These are phyloP conservation scores for Chionis minor DNA, from an alignment of 2,113 vertebrate genomes.

Conservation along the genomic window DNA sequence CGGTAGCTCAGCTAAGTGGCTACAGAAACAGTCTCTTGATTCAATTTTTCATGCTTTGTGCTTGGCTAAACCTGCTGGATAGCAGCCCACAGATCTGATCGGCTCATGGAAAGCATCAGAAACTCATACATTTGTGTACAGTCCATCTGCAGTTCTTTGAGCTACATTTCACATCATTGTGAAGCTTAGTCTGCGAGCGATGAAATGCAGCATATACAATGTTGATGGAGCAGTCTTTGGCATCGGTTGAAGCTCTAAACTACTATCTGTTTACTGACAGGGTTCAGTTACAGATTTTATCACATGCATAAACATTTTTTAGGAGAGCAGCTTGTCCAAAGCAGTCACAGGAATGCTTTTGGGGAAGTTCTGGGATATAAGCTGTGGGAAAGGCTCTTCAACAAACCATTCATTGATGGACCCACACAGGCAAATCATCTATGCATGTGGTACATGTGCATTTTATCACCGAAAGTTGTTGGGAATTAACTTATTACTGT, in stretches of 20 bases:
- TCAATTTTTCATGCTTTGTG: constrained; percentile 21
- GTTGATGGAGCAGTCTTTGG: background rate
- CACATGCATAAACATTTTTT: background rate
- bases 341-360: background rate
- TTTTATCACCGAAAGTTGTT: background rate
- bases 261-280: background rate
- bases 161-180: background rate
- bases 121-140: background rate
- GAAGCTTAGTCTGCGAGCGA: background rate
- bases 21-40: constrained; percentile 5
- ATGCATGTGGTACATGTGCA: background rate
- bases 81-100: background rate
- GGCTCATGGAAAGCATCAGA: background rate
- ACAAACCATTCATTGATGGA: background rate
- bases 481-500: background rate
- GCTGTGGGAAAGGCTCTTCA: background rate
- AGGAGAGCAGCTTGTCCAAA: background rate
- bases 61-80: constrained; percentile 21
- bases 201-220: background rate
- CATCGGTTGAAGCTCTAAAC: background rate
- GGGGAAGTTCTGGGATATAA: background rate
- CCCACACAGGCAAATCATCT: background rate
- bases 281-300: background rate
- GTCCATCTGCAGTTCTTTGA: constrained; percentile 30
- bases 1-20: background rate